Base-by-base conservation (phyloP, 2,888 invertebrate species). In the Timandra comae region DNA sequence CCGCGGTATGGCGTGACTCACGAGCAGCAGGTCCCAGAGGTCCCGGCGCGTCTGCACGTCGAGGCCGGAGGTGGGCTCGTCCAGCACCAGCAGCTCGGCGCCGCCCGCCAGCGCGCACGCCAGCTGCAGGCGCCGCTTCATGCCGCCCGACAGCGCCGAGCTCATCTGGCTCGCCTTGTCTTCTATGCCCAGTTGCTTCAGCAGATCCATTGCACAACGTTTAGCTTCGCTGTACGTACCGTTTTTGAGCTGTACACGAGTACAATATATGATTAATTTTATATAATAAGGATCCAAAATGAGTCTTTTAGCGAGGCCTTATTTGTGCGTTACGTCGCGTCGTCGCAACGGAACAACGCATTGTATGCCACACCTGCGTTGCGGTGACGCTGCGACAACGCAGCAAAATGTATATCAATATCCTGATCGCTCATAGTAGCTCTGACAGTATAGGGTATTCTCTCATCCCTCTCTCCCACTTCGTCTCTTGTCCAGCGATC, bases 81-180 rank as follows among this genome's bases (percentile, higher is more conserved):
- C 94, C 52, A 93, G 79, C 40, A 93, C 88, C 30, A 93, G 59
- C 26, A 70, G 63, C 7, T 40, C 88, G 7, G 95, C 92, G 44
- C 90, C 90, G 0, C 95, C 96, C 21, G 95, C 89, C 27, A 96
- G 86, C 1, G 97, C 94, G 68, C 96, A 94, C 16, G 92, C 96
- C 10, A 97, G 87, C 28, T 93, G 95, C 7, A 96, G 43, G 1
- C 95, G 91, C 29, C 97, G 82, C 77, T 78, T 93, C 92, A 96
- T 96, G 2, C 97, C 97, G 7, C 96, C 96, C 0, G 96, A 96
- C 36, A 97, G 79, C 30, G 88, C 87, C 12, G 70, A 65, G 0
- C 91, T 90, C 41, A 88, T 67, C 19, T 77, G 76, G 49, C 90
- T 59, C 1, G 78, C 84, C 66, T 96, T 96, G 0, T 89, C 87